phyloP scores from a whole-genome alignment of 2,797 vertebrate species.

The Morelia viridis region DNA sequence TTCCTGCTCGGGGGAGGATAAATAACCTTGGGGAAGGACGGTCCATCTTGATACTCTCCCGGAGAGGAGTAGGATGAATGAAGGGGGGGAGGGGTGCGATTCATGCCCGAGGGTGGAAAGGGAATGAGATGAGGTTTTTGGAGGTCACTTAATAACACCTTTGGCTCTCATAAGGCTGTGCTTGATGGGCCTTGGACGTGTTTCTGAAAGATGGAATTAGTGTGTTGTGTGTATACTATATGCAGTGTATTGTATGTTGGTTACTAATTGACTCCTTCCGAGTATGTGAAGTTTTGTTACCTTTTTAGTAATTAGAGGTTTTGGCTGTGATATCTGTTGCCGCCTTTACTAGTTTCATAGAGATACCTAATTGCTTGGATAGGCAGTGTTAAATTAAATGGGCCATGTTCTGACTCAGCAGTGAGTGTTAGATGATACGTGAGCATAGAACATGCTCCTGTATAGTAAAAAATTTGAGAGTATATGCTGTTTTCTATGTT shows the following conservation, averaged over 20 bases:
- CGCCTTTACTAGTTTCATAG: neutral
- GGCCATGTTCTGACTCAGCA: neutral
- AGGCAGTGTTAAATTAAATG: neutral
- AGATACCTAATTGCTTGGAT: neutral
- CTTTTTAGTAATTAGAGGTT: neutral
- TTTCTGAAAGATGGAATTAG: neutral
- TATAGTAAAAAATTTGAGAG: no score
- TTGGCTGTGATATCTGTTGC: no score
- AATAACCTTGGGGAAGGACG: neutral
- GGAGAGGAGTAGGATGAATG: neutral
- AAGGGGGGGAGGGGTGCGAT: fast-evolving
- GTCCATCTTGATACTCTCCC: neutral
- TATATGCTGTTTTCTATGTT: neutral
- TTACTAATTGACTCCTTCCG: neutral
- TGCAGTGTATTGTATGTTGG: neutral
- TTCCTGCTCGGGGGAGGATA: no score
- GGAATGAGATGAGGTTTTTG: neutral
- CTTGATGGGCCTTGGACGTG: neutral
- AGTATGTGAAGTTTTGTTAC: no score
- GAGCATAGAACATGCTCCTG: neutral
- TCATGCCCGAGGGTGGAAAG: fast-evolving
- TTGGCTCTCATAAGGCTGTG: no score
- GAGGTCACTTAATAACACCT: no score
- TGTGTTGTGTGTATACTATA: neutral
- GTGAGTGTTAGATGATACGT: neutral